Evolutionary conservation across 2,113 vertebrate species (phyloP).

Genomic region (Neogale vison): DNA sequence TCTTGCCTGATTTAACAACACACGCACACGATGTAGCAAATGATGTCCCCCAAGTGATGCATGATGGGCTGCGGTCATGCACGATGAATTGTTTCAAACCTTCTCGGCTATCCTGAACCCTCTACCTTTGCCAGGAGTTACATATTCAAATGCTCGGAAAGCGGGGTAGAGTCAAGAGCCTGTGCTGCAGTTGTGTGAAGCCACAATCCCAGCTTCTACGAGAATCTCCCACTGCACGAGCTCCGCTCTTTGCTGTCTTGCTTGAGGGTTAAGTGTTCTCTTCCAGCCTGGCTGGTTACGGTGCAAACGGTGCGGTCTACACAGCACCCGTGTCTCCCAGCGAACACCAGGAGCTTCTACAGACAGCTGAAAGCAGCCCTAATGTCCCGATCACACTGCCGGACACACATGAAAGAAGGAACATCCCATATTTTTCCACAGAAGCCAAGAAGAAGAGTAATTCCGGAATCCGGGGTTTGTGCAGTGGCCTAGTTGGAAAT

Average conservation of each 20-base stretch:
- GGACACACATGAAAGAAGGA: neutral
- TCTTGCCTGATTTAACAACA: neutral
- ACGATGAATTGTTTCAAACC: neutral
- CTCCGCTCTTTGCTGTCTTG: neutral
- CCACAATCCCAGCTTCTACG: neutral
- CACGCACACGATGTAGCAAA: neutral
- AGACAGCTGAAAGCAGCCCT: neutral
- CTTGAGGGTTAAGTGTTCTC: neutral
- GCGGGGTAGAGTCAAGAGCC: neutral
- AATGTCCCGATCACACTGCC: neutral
- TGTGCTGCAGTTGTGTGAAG: rapidly evolving
- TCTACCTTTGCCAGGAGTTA: neutral
- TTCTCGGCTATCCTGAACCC: neutral
- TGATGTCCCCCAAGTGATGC: rapidly evolving
- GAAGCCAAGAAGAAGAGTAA: neutral
- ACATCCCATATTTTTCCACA: neutral
- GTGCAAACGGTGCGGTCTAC: rapidly evolving
- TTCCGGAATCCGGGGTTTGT: neutral
- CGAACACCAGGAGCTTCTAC: neutral
- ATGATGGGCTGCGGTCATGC: neutral
- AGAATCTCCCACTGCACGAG: neutral
- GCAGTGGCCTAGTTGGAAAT: neutral
- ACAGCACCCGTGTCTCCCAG: rapidly evolving
- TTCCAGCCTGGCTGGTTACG: no score
- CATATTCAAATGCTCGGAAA: neutral